phyloP scores from a whole-genome alignment of 2,888 invertebrate genomes.

The Julus scandinavius region DNA sequence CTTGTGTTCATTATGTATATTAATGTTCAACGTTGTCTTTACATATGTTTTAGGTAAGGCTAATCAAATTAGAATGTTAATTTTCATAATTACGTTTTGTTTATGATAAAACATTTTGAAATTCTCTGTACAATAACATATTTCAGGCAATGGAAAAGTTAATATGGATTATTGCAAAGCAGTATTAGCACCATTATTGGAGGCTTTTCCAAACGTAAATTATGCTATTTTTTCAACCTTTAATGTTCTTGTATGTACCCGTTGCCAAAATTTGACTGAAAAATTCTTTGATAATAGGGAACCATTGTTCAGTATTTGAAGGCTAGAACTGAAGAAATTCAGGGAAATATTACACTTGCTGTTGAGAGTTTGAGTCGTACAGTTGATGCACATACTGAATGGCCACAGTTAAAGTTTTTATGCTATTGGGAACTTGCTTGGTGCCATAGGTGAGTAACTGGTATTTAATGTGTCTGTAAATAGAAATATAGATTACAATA shows the following conservation, averaged over 20 bases:
- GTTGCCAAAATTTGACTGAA: neutral
- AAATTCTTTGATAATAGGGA: conserved; percentile 70
- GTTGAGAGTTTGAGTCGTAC: conserved; percentile 81
- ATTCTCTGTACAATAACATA: neutral
- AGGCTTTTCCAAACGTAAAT: conserved; percentile 75
- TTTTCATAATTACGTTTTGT: conserved; percentile 37
- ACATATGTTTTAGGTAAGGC: conserved; percentile 79
- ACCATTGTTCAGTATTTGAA: conserved; percentile 93
- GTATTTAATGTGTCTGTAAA: neutral
- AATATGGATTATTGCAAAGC: conserved; percentile 80
- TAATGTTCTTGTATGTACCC: neutral
- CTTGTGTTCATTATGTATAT: conserved; percentile 83
- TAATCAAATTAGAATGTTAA: neutral
- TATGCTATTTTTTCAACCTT: neutral
- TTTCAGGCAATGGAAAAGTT: conserved; percentile 74
- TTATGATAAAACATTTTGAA: neutral
- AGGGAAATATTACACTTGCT: conserved; percentile 75
- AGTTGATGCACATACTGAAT: conserved; percentile 82
- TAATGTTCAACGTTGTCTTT: conserved; percentile 87
- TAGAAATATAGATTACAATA: too few species aligned
- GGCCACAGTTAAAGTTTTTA: conserved; percentile 92
- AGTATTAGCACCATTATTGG: conserved; percentile 71
- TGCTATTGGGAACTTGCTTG: conserved; percentile 96
- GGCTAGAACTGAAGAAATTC: conserved; percentile 84
- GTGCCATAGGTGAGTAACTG: conserved; percentile 78